Percentiles rank a stretch among this genome's conserved stretches.
These are phyloP conservation scores for Cassiopea andromeda DNA, from an alignment of 30 jellyfish, hydroid and myxozoan genomes.

Conservation along the genomic window DNA sequence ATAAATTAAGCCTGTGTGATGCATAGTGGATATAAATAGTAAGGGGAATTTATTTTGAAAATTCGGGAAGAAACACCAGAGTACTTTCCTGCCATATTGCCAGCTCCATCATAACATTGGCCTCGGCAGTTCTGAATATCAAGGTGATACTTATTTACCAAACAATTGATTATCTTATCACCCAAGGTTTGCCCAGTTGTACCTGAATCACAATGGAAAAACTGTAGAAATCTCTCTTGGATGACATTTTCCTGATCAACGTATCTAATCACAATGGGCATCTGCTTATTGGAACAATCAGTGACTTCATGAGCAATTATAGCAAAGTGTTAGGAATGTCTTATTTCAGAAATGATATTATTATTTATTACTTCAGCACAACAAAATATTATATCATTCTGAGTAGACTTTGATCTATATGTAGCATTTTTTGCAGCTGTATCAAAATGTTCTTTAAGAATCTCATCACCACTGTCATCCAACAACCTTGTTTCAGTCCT, in stretches of 20 bases:
- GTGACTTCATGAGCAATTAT: conserved; percentile 9
- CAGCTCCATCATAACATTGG: conserved; percentile 52
- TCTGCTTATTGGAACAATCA: conserved; percentile 62
- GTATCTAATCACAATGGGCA: conserved; percentile 42
- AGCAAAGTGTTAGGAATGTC: background rate
- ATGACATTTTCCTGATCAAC: conserved; percentile 8
- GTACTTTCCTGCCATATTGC: conserved; percentile 25
- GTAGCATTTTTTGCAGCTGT: background rate
- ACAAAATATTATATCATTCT: background rate
- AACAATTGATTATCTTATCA: background rate
- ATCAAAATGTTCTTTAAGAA: too few relatives aligned
- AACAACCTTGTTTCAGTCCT: too few relatives aligned
- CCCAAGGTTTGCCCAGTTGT: conserved; percentile 16
- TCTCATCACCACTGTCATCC: too few relatives aligned
- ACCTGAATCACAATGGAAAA: conserved; percentile 23
- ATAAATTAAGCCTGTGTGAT: background rate
- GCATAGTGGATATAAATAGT: conserved; percentile 20
- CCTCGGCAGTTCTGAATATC: conserved; percentile 2
- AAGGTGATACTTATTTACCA: background rate
- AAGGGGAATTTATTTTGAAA: background rate
- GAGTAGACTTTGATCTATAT: background rate
- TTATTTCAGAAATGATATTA: background rate
- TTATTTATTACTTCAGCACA: background rate
- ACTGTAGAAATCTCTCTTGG: conserved; percentile 19
- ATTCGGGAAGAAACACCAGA: conserved; percentile 18